Evolutionary conservation across 2,113 vertebrate genomes (phyloP).

Genomic region (Nyctibius bracteatus): DNA sequence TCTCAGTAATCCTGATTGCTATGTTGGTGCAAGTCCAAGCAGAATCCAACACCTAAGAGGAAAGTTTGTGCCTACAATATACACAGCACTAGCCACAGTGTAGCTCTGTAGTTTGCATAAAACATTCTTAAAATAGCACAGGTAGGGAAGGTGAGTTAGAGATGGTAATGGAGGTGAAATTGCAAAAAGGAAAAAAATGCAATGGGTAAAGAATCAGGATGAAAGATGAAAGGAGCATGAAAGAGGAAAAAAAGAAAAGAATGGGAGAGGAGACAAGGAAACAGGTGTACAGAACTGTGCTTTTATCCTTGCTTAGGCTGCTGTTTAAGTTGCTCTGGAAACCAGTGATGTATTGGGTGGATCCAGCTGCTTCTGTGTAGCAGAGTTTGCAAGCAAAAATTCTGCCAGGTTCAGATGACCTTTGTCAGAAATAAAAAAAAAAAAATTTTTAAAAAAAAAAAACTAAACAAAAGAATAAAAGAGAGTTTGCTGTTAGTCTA

Average conservation of each 20-base stretch:
- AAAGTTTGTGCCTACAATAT: not conserved
- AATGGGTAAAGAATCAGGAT: not conserved
- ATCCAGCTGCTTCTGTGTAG: not conserved
- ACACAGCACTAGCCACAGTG: no score
- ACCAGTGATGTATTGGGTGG: not conserved
- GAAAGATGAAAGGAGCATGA: not conserved
- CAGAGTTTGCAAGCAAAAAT: not conserved
- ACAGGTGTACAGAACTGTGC: not conserved
- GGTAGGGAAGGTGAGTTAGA: not conserved
- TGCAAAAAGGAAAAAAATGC: not conserved
- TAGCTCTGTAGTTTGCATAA: not conserved
- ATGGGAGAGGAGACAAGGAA: not conserved
- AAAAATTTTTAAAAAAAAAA: no score
- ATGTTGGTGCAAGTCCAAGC: not conserved
- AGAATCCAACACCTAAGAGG: not conserved
- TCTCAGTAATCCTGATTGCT: not conserved
- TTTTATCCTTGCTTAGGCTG: not conserved
- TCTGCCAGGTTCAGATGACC: not conserved
- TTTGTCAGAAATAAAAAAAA: not conserved
- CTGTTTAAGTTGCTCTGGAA: not conserved
- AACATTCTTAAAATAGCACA: not conserved
- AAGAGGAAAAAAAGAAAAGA: not conserved
- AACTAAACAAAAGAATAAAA: not conserved
- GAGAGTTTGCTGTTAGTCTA: not conserved
- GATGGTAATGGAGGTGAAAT: not conserved